Evolutionary conservation across 2,888 invertebrate genomes (phyloP), one percentile per base, ranked within the genome.

Genomic region (Abrostola triplasia): DNA sequence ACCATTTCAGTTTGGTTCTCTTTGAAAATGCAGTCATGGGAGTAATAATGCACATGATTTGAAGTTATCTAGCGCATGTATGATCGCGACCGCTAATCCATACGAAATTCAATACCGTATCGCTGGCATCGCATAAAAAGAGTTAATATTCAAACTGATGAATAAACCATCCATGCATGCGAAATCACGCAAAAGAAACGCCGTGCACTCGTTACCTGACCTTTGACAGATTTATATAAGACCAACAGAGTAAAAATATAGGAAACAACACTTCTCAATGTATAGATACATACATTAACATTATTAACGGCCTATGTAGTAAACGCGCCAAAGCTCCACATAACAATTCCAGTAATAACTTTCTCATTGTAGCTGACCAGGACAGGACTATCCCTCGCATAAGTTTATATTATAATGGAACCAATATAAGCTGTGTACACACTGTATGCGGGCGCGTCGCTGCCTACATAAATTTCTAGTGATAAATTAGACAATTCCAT

Each of bases 401-500:
- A 75, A 79, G 73, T 73, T 81, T 73, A 71, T 70, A 67, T 73
- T 74, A 76, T 79, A 77, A 74, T 77, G 67, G 76, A 76, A 73
- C 76, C 73, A 77, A 71, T 73, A 77, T 77, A 74, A 70, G 71
- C 61, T 67, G 66, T 75, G 73, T 77, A 80, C 73, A 81, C 79
- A 81, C 56, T 81, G 81, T 83, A 90, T 89, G 88, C 91, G 89
- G 89, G 89, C 77, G 84, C 85, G 88, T 88, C 88, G 84, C 80
- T 87, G 83, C 80, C 81, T 85, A 86, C 81, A 90, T 90, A 90
- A 91, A 90, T 90, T 89, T 90, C 80, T 70, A 77, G 85, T 87
- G 90, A 90, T 90, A 89, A 90, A 91, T 91, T 90, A 89, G 89
- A 86, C 88, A 86, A 90, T 90, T 89, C 89, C 81, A 84, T 85